Evolutionary conservation across 2,797 vertebrate species (phyloP), one percentile per base, ranked within the genome.

Genomic region (Philypnodon macrostomus): DNA sequence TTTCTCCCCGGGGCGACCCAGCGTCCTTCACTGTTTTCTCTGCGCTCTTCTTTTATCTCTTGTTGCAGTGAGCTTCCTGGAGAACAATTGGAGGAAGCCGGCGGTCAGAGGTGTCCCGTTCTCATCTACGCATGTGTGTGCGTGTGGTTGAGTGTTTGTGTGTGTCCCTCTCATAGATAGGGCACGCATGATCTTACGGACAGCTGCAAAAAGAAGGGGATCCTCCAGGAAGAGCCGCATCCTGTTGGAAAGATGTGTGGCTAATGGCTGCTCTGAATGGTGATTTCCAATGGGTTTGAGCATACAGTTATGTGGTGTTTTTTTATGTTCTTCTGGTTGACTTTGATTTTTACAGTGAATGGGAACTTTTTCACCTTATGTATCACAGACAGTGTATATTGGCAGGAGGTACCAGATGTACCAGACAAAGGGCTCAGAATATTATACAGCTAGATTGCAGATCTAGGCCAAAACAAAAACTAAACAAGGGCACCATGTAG

Each of bases 31-130:
- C 13, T 47, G 60, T 58, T 77, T 71, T 63, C 35, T 52, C 14
- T 56, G 53, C 62, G 7, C 9, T 58, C 69, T 59, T 64, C 59
- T 73, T 80, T 77, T 75, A 74, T 76, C 71, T 80, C 0, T 4
- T 44, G 31, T 39, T 7, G 19, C 39, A 70, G 63, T 5, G 41
- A 18, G 47, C 47, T 82, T 85, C 81, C 81, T 81, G 76, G 15
- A 19, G 33, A 83, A 87, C 85, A 85, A 87, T 85, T 59, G 79
- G 59, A 81, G 85, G 85, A 87, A 87, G 81, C 66, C 4, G n/a
- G 65, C 65, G 66, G 79, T 76, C 70, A 58, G 70, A 81, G 71
- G 78, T 83, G 80, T 81, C 66, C 52, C 33, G 45, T 56, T 72
- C 63, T 69, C 70, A 63, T 79, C 66, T 70, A 42, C 19, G n/a